These are phyloP conservation scores for Deilephila porcellus DNA, from an alignment of 2,888 invertebrate genomes.

Conservation along the genomic window DNA sequence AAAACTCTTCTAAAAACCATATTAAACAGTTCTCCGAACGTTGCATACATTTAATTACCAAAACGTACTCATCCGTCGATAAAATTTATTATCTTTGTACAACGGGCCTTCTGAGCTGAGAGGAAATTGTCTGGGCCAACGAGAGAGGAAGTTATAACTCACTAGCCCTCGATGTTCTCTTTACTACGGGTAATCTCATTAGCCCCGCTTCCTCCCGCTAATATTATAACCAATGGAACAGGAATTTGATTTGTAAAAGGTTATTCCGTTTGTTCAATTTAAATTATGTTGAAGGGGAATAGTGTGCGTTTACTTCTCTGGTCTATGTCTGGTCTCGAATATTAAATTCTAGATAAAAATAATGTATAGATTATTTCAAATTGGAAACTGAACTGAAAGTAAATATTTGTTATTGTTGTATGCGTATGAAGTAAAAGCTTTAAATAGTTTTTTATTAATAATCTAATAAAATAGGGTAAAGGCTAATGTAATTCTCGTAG, in stretches of 20 bases:
- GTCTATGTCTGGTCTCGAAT: neutral
- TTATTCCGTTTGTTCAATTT: conserved; percentile 12
- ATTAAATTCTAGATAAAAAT: too few species aligned
- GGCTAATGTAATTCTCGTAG: too few species aligned
- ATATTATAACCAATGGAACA: conserved; percentile 50
- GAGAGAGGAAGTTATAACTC: conserved; percentile 74
- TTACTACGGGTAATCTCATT: conserved; percentile 67
- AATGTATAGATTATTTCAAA: too few species aligned
- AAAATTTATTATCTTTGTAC: conserved; percentile 69
- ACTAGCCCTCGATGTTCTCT: conserved; percentile 67
- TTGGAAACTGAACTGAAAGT: too few species aligned
- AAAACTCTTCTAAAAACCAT: conserved; percentile 2
- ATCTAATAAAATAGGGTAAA: too few species aligned
- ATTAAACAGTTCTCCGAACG: conserved; percentile 5
- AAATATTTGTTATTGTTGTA: too few species aligned
- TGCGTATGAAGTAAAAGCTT: too few species aligned
- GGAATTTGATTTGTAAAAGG: conserved; percentile 18
- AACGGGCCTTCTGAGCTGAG: conserved; percentile 67
- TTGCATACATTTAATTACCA: conserved; percentile 22
- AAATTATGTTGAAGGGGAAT: neutral
- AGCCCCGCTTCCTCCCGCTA: conserved; percentile 56
- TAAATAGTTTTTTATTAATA: too few species aligned
- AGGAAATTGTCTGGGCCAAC: conserved; percentile 80
- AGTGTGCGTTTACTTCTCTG: neutral
- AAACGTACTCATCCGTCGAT: conserved; percentile 44